Evolutionary conservation across 1,140 invertebrate genomes (phyloP).

Genomic region (Acyrthosiphon pisum): DNA sequence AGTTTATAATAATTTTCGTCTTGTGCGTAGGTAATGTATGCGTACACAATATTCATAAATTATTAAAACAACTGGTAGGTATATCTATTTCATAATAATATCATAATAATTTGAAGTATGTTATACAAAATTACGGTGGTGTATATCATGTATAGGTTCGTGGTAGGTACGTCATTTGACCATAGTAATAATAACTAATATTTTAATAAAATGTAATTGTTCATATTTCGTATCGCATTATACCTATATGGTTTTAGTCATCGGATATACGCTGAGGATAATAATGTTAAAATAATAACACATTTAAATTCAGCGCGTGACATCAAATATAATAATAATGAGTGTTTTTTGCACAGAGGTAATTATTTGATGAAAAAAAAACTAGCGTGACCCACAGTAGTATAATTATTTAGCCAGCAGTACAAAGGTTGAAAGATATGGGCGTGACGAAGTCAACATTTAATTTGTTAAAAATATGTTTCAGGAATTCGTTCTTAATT

Average conservation of each 20-base stretch:
- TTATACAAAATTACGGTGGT: no score
- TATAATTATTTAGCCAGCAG: neutral
- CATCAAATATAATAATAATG: neutral
- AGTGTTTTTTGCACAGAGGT: neutral
- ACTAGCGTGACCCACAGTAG: slow-evolving; percentile 4
- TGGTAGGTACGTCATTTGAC: no score
- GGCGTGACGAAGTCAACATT: neutral
- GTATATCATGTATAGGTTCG: no score
- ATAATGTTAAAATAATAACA: neutral
- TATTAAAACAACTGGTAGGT: no score
- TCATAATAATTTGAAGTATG: no score
- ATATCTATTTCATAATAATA: neutral
- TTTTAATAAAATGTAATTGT: neutral
- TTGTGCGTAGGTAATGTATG: no score
- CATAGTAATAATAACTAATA: no score
- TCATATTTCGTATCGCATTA: neutral
- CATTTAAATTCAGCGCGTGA: neutral
- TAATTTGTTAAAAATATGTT: slow-evolving; percentile 48
- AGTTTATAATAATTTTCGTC: no score
- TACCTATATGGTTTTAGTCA: neutral
- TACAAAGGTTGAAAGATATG: neutral
- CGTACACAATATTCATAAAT: no score
- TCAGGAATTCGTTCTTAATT: neutral
- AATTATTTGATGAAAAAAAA: neutral
- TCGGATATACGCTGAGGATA: neutral